Conservation (phyloP, 2,113 vertebrate genomes). For the Crypturellus undulatus region DNA sequence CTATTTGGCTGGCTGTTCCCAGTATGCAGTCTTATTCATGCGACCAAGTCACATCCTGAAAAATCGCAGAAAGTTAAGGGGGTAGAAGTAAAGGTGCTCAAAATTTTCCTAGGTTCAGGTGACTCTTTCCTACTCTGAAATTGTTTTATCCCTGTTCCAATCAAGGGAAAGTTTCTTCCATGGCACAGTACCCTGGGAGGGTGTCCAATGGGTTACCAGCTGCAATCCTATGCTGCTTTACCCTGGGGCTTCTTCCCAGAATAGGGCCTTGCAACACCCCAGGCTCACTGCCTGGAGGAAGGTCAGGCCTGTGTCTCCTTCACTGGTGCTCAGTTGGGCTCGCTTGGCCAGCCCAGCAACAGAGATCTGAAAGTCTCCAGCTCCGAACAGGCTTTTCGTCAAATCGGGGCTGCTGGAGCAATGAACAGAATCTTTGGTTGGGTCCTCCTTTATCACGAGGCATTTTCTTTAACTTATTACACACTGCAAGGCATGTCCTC, state of each 20-base stretch:
- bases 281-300: not conserved
- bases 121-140: not conserved
- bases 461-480: not conserved
- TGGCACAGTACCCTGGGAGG: not conserved
- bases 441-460: not conserved
- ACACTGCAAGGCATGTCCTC: not conserved
- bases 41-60: rapidly evolving
- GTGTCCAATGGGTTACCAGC: not conserved
- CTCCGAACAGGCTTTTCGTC: not conserved
- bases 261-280: not conserved
- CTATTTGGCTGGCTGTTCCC: not conserved
- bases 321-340: not conserved
- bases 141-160: not conserved
- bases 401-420: not conserved
- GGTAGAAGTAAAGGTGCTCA: not conserved
- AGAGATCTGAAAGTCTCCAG: not conserved
- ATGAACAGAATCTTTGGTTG: not conserved
- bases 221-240: not conserved
- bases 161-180: not conserved
- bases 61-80: rapidly evolving
- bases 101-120: not conserved
- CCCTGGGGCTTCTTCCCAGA: not conserved
- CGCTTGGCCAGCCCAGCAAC: not conserved
- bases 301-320: not conserved
- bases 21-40: not conserved